A percentile compares a stretch with the other conserved stretches of the same genome.
Conservation (phyloP, 1,140 invertebrate genomes). For the Lasioglossum albipes region DNA sequence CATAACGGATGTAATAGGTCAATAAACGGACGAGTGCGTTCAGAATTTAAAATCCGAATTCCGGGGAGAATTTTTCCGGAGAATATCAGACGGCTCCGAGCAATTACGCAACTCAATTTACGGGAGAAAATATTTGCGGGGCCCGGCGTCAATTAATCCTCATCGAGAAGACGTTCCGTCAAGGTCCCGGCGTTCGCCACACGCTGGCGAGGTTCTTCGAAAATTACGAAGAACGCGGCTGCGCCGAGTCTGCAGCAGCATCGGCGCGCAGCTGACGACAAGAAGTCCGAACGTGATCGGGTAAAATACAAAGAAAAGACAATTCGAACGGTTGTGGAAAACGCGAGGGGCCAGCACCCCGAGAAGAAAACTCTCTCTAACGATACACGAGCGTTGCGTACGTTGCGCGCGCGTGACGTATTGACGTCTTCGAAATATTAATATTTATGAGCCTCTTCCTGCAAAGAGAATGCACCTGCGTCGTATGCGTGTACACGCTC, state of each 20-base stretch:
- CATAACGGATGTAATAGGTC: too few species aligned
- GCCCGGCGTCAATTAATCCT: conserved; percentile 21
- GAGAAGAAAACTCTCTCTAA: conserved; percentile 11
- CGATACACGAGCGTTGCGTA: conserved; percentile 12
- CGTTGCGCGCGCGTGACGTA: conserved; percentile 25
- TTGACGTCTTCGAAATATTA: conserved; percentile 58
- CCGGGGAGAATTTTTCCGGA: not conserved
- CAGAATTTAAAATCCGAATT: not conserved
- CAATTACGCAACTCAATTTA: conserved; percentile 21
- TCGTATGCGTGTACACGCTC: conserved; percentile 23
- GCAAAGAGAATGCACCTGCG: conserved; percentile 48
- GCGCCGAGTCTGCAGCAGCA: too few species aligned
- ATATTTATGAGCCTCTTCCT: conserved; percentile 57
- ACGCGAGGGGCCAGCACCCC: not conserved
- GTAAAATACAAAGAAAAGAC: not conserved
- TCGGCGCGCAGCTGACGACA: too few species aligned
- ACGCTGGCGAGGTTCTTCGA: not conserved
- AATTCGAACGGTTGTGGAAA: not conserved
- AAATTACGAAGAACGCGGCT: conserved; percentile 19
- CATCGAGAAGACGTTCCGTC: conserved; percentile 22
- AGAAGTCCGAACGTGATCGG: not conserved
- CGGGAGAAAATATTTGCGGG: not conserved
- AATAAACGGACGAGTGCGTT: too few species aligned
- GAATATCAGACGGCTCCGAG: not conserved
- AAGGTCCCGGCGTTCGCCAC: conserved; percentile 6